Evolutionary conservation across 2,888 invertebrate species (phyloP), one percentile per base, ranked within the genome.

Genomic region (Tenthredo notha): DNA sequence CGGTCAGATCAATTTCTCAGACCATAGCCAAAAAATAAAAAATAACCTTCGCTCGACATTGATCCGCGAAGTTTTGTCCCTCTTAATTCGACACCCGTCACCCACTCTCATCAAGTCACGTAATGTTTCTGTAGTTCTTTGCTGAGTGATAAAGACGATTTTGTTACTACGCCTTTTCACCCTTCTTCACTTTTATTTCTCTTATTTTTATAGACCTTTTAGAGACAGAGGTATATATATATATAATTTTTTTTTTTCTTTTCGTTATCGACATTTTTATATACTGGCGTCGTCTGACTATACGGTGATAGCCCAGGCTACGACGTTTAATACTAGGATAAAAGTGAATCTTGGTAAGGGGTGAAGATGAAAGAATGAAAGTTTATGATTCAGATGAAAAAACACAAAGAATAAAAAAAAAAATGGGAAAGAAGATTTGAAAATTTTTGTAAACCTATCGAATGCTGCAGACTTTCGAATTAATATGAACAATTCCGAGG

Each of bases 141-240:
- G 25, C 25, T 25, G 65, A 29, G 67, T 74, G 43, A 74, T 43
- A 74, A 74, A 74, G 10, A 43, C 74, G 43, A 74, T 40, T 74
- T 43, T 43, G 25, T 43, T 43, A 74, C 25, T 18, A 67, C 33
- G 33, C 18, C 40, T 74, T 2, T n/a, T 29, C 40, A 43, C 25
- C 9, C 43, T 40, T 70, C 70, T n/a, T 70, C 37, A 37, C 37
- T 2, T 29, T 29, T 29, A 29, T 37, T n/a, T 70, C n/a, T n/a
- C n/a, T 40, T 21, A 21, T 21, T 43, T 21, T 12, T 25, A 12
- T 74, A 21, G 29, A 40, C 10, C 43, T 74, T 74, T 61, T 12
- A 61, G 25, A 61, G 25, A 61, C 12, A 61, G 21, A 2, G 0
- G 1, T 33, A 29, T 25, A 29, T 7, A 6, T 29, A 6, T 18